phyloP scores from a whole-genome alignment of 2,888 invertebrate species.

The Alcis repandata region DNA sequence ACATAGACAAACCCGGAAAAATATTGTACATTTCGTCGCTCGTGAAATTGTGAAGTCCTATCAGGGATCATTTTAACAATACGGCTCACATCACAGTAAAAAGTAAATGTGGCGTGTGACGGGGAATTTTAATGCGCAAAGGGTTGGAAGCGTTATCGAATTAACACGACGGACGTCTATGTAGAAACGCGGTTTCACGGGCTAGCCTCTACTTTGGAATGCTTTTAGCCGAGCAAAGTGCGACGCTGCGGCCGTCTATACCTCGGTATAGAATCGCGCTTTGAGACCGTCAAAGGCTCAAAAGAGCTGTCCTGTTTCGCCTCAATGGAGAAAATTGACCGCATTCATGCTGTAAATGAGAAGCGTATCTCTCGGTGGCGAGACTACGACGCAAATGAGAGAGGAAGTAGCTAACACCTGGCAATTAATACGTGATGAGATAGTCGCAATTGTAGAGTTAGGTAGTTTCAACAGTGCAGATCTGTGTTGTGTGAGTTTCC shows the following conservation, averaged over 20 bases:
- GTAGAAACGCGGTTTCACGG: slow-evolving; percentile 9
- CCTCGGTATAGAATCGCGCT: slow-evolving; percentile 35
- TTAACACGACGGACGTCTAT: slow-evolving; percentile 20
- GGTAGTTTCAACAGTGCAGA: background rate
- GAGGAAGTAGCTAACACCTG: slow-evolving; percentile 28
- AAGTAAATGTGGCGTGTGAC: slow-evolving; percentile 11
- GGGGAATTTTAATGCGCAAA: slow-evolving; percentile 21
- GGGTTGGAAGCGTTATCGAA: slow-evolving; percentile 23
- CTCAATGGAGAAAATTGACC: slow-evolving; percentile 71
- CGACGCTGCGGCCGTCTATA: slow-evolving; percentile 23
- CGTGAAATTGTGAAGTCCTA: slow-evolving; percentile 13
- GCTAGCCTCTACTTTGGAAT: slow-evolving; percentile 33
- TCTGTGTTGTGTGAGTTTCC: slow-evolving; percentile 32
- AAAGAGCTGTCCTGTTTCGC: slow-evolving; percentile 71
- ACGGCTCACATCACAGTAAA: slow-evolving; percentile 14
- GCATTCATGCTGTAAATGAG: slow-evolving; percentile 80
- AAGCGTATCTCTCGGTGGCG: slow-evolving; percentile 49
- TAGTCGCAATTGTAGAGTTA: slow-evolving; percentile 10
- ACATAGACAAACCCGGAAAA: slow-evolving; percentile 19
- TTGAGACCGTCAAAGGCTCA: slow-evolving; percentile 64
- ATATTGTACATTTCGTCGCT: slow-evolving; percentile 15
- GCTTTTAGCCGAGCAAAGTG: slow-evolving; percentile 41
- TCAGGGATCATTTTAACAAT: slow-evolving; percentile 13
- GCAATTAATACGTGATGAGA: slow-evolving; percentile 45
- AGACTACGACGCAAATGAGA: slow-evolving; percentile 34